Conservation (phyloP, 2,797 vertebrate genomes). For the Leptatherina wallacei region DNA sequence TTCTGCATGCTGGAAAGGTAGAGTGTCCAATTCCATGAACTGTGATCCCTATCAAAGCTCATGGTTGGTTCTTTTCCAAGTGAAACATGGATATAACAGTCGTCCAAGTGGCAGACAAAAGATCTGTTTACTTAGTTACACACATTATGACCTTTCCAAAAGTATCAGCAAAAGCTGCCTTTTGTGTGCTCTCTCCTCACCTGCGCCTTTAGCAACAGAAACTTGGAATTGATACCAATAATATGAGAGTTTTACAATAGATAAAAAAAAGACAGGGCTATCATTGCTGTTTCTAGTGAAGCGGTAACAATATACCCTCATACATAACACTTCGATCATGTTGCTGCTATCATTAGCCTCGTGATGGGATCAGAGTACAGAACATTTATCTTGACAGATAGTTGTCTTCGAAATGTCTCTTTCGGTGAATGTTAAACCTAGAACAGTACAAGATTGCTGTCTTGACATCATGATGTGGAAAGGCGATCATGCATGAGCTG, state of each 20-base stretch:
- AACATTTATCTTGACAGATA: constrained; percentile 5
- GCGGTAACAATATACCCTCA: constrained; percentile 3
- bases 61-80: constrained; percentile 7
- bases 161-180: not conserved
- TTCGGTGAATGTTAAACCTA: constrained; percentile 3
- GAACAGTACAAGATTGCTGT: constrained; percentile 7
- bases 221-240: constrained; percentile 11
- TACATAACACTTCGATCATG: constrained; percentile 1
- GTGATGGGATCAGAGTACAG: not conserved
- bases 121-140: constrained; percentile 7
- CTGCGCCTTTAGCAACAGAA: constrained; percentile 14
- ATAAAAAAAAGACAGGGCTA: not conserved
- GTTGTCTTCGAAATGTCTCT: constrained; percentile 11
- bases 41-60: not conserved
- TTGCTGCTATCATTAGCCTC: constrained; percentile 5
- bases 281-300: not conserved
- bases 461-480: not conserved
- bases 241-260: constrained; percentile 1
- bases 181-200: not conserved
- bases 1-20: constrained; percentile 2
- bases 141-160: not conserved
- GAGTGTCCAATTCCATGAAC: not conserved
- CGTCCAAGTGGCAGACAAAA: not conserved
- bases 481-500: constrained; percentile 2
- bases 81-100: constrained; percentile 1